Base-by-base conservation (phyloP, 2,888 invertebrate genomes). In the Cryptocephalus primarius region DNA sequence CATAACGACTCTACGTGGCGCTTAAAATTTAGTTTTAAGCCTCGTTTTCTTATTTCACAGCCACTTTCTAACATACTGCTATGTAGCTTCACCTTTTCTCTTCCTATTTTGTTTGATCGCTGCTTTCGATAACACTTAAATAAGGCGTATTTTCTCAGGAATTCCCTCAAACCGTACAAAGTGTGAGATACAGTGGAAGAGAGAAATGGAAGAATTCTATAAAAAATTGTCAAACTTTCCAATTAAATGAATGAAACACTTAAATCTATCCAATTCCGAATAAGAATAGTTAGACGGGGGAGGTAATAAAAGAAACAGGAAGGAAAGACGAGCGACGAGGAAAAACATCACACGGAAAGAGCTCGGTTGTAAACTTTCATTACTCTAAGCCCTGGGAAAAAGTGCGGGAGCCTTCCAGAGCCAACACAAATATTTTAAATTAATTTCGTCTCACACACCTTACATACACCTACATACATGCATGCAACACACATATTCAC, bases 211-310 rank as follows among this genome's bases (percentile, higher is more conserved):
- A 39, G 22, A 39, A 42, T 46, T 42, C 45, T 22, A 31, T 12
- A 22, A 39, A 33, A 45, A 39, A 48, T 42, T 42, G 42, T 45
- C 42, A 31, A 34, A 33, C 46, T 39, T 39, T 43, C 42, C 46
- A 48, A 48, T 48, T 48, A 48, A 46, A 46, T 46, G 46, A 48
- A 48, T 48, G 45, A 48, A 48, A 40, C 46, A 48, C 40, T 45
- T 48, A 46, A 48, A 43, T 48, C 42, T 42, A 46, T 38, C 46
- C 43, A 43, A 44, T 42, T 40, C 46, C 33, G 45, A 33, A 42
- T 40, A 46, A 41, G 38, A 43, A 46, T 43, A 43, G 45, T 45
- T 34, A 11, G 22, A 13, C 41, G 42, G 31, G 33, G 9, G 43
- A 40, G 14, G 48, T 40, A 48, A 48, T 48, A 48, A 48, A 46